phyloP scores from a whole-genome alignment of 2,797 vertebrate species.

The Malacoctenus gilli region DNA sequence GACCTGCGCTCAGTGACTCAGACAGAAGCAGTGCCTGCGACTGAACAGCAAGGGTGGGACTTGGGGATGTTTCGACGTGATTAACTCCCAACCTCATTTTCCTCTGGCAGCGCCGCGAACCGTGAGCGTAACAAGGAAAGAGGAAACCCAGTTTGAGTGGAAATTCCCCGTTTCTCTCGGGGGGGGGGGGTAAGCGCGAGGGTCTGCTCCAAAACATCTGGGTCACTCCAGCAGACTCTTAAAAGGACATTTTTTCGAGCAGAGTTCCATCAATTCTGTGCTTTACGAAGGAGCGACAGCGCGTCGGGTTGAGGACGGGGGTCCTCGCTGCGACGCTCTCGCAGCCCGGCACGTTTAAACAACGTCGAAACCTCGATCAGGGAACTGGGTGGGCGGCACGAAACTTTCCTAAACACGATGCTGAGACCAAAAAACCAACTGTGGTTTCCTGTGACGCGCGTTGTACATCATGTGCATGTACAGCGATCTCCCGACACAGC shows the following conservation, averaged over 20 bases:
- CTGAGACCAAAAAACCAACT: constrained; percentile 44
- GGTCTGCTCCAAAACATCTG: constrained; percentile 38
- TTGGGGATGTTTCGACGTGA: constrained; percentile 32
- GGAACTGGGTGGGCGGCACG: constrained; percentile 33
- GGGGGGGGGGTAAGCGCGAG: no score
- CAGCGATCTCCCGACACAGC: neutral
- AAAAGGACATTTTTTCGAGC: neutral
- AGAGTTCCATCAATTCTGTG: neutral
- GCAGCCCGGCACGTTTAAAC: no score
- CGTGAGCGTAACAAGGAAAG: no score
- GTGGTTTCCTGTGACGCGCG: constrained; percentile 54
- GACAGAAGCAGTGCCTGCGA: constrained; percentile 42
- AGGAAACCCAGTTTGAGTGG: constrained; percentile 47
- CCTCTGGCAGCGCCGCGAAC: constrained; percentile 24
- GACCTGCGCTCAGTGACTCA: constrained; percentile 39
- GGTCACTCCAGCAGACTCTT: constrained; percentile 16
- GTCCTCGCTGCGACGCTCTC: no score
- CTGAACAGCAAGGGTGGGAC: constrained; percentile 11
- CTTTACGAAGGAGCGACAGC: neutral
- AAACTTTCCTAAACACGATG: constrained; percentile 47
- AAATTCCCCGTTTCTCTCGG: constrained; percentile 51
- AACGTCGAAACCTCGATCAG: constrained; percentile 18
- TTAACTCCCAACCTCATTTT: constrained; percentile 13
- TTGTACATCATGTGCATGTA: constrained; percentile 23
- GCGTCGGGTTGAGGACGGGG: no score